phyloP scores from a whole-genome alignment of 2,797 vertebrate genomes.

The Astyanax mexicanus region DNA sequence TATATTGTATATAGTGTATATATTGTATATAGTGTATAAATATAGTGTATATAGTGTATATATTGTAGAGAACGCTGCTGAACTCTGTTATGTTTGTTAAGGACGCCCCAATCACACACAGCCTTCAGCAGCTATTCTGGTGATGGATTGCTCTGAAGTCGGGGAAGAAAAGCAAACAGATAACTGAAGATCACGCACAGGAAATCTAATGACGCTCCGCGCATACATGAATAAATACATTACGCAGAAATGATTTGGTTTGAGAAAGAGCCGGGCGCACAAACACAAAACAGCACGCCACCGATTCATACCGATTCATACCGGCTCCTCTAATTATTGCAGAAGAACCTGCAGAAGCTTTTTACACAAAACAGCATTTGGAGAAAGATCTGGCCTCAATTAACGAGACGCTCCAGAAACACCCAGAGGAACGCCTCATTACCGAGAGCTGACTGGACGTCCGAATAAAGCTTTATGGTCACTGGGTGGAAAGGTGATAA shows the following conservation, averaged over 20 bases:
- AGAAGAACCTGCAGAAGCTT: conserved; percentile 21
- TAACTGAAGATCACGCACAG: conserved; percentile 23
- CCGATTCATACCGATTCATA: conserved; percentile 2
- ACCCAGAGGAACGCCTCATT: conserved; percentile 6
- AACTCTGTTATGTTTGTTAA: conserved; percentile 10
- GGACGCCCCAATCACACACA: conserved; percentile 6
- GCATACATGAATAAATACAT: conserved; percentile 53
- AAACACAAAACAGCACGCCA: background rate
- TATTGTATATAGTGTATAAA: too few relatives aligned
- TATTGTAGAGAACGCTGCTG: background rate
- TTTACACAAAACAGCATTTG: conserved; percentile 8
- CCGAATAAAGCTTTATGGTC: conserved; percentile 9
- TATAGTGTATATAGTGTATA: too few relatives aligned
- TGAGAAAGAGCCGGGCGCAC: conserved; percentile 18
- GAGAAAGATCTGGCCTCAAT: conserved; percentile 5
- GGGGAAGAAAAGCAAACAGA: conserved; percentile 30
- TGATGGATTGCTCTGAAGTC: conserved; percentile 45
- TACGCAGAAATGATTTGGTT: conserved; percentile 12
- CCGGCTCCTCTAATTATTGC: background rate
- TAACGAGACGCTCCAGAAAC: background rate
- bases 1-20: too few relatives aligned
- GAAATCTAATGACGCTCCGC: conserved; percentile 28
- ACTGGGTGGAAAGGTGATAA: conserved; percentile 5
- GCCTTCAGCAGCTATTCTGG: conserved; percentile 38
- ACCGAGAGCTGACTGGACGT: background rate